A percentile compares a stretch with the other conserved stretches of the same genome.
Conservation (phyloP, 1,140 invertebrate genomes). For the Lysiphlebus fabarum region DNA sequence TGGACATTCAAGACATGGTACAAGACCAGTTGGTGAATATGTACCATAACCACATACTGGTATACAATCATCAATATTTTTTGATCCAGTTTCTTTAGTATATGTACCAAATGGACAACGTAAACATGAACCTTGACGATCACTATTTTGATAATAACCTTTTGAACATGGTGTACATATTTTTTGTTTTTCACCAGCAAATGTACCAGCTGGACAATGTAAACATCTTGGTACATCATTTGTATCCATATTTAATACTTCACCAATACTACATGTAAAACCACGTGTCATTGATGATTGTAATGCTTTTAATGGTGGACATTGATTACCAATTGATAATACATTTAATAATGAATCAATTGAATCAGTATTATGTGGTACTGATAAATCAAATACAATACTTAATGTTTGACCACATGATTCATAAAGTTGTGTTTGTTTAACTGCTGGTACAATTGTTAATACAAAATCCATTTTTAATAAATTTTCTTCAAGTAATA, state of each 20-base stretch:
- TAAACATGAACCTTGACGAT: slow-evolving; percentile 80
- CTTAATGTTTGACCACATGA: slow-evolving; percentile 90
- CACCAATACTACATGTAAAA: slow-evolving; percentile 89
- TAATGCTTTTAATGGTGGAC: slow-evolving; percentile 82
- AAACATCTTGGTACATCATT: slow-evolving; percentile 85
- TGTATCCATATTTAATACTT: slow-evolving; percentile 89
- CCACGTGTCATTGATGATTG: slow-evolving; percentile 82
- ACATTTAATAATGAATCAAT: slow-evolving; percentile 88
- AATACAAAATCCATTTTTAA: slow-evolving; percentile 85
- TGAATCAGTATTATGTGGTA: slow-evolving; percentile 86
- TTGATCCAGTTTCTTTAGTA: slow-evolving; percentile 87
- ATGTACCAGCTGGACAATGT: slow-evolving; percentile 93
- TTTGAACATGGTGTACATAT: slow-evolving; percentile 83
- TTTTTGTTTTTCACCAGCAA: slow-evolving; percentile 81
- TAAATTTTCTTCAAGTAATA: slow-evolving; percentile 78
- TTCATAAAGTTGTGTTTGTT: slow-evolving; percentile 87
- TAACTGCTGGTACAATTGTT: slow-evolving; percentile 80
- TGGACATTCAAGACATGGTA: slow-evolving; percentile 93
- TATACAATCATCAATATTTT: slow-evolving; percentile 76
- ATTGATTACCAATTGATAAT: slow-evolving; percentile 83
- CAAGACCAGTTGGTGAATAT: slow-evolving; percentile 89
- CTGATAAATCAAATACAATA: slow-evolving; percentile 89
- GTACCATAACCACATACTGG: slow-evolving; percentile 95
- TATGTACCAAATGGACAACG: slow-evolving; percentile 89
- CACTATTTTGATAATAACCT: slow-evolving; percentile 90